Evolutionary conservation across 2,113 vertebrate species (phyloP).

Genomic region (Neofelis nebulosa): DNA sequence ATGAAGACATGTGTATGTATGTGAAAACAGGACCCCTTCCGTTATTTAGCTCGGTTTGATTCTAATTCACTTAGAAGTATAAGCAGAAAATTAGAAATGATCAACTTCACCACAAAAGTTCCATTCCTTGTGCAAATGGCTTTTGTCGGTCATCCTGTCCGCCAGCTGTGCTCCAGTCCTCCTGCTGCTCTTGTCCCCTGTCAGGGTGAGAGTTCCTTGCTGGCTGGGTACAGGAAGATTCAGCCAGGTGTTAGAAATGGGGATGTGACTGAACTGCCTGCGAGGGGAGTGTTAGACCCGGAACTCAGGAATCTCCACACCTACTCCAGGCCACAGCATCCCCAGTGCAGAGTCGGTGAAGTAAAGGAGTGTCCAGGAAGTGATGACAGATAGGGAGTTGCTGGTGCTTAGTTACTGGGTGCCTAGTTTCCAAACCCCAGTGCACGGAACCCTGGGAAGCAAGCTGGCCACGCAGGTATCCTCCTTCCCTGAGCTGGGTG

Average conservation of each 20-base stretch:
- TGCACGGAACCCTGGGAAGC: neutral
- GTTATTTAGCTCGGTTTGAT: neutral
- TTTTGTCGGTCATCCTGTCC: neutral
- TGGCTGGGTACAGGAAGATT: neutral
- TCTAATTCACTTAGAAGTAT: constrained; percentile 17
- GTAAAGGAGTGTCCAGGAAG: neutral
- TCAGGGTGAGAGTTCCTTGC: neutral
- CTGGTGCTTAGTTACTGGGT: neutral
- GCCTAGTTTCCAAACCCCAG: neutral
- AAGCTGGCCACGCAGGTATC: neutral
- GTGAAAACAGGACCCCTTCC: neutral
- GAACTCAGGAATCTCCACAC: neutral
- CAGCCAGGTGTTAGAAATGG: neutral
- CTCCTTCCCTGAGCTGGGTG: neutral
- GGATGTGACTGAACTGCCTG: neutral
- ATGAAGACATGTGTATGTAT: neutral
- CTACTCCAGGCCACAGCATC: neutral
- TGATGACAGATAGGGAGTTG: neutral
- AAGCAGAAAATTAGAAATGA: constrained; percentile 5
- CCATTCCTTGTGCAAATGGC: neutral
- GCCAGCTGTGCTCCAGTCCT: neutral
- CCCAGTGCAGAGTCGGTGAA: neutral
- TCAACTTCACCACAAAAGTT: neutral
- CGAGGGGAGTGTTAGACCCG: neutral
- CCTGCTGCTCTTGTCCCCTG: neutral